These are phyloP conservation scores for Monopterus albus DNA, from an alignment of 2,113 vertebrate species.

Conservation along the genomic window DNA sequence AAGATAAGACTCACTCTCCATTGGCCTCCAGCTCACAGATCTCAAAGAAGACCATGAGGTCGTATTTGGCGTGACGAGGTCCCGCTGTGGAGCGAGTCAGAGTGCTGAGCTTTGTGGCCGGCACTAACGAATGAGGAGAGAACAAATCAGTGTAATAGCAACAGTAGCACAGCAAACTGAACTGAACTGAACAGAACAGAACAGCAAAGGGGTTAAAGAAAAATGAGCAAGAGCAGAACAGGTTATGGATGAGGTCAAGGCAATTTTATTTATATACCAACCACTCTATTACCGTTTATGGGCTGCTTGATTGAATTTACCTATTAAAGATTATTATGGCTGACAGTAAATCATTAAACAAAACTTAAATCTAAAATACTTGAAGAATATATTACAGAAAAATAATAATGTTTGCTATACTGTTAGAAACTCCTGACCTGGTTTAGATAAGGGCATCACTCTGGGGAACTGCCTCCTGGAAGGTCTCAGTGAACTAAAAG, in stretches of 20 bases:
- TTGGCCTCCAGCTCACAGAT: constrained; percentile 99
- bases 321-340: neutral
- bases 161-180: too few species aligned
- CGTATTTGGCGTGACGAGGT: constrained; percentile 95
- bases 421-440: constrained; percentile 83
- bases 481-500: constrained; percentile 90
- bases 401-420: neutral
- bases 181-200: too few species aligned
- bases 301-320: too few species aligned
- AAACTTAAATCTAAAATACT: neutral
- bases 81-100: constrained; percentile 89
- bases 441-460: constrained; percentile 97
- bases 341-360: neutral
- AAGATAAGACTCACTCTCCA: constrained; percentile 89
- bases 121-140: constrained; percentile 81
- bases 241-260: neutral
- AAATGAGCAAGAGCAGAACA: neutral
- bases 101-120: constrained; percentile 95
- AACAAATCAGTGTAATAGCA: too few species aligned
- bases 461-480: constrained; percentile 94
- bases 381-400: too few species aligned
- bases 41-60: constrained; percentile 98
- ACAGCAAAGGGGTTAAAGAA: too few species aligned
- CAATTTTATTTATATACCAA: neutral
- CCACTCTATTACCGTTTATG: too few species aligned